Evolutionary conservation across 2,888 invertebrate genomes (phyloP).

Genomic region (Helicoverpa assulta): DNA sequence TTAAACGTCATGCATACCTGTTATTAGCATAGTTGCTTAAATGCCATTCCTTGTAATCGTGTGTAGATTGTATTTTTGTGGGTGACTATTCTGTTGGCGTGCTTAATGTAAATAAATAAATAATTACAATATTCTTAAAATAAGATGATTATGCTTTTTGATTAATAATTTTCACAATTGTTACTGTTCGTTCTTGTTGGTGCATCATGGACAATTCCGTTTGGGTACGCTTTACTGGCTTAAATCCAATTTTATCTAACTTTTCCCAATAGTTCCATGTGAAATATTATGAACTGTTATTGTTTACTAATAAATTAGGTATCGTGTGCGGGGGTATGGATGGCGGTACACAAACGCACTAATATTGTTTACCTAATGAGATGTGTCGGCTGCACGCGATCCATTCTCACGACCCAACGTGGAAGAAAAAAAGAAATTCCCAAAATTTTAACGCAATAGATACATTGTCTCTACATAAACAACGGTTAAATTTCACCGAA

Average conservation of each 20-base stretch:
- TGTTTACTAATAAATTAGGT: slow-evolving; percentile 56
- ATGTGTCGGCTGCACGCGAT: slow-evolving; percentile 81
- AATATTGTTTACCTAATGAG: slow-evolving; percentile 86
- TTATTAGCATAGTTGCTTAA: too few relatives aligned
- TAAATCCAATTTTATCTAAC: not conserved
- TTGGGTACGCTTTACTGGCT: too few relatives aligned
- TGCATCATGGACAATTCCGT: too few relatives aligned
- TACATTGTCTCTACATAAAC: slow-evolving; percentile 87
- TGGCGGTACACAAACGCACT: slow-evolving; percentile 74
- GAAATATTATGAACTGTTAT: not conserved
- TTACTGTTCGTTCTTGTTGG: too few relatives aligned
- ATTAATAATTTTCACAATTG: not conserved
- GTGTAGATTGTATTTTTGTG: too few relatives aligned
- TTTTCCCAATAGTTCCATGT: not conserved
- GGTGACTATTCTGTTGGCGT: too few relatives aligned
- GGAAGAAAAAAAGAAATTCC: slow-evolving; percentile 81
- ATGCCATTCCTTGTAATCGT: too few relatives aligned
- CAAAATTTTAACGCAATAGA: slow-evolving; percentile 85
- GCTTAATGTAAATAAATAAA: too few relatives aligned
- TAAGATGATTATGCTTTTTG: not conserved
- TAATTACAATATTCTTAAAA: too few relatives aligned
- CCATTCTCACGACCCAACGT: slow-evolving; percentile 86
- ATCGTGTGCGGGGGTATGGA: slow-evolving; percentile 53
- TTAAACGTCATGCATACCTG: too few relatives aligned
- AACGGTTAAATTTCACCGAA: slow-evolving; percentile 81